phyloP scores from a whole-genome alignment of 2,797 vertebrate species.

The Prionace glauca region DNA sequence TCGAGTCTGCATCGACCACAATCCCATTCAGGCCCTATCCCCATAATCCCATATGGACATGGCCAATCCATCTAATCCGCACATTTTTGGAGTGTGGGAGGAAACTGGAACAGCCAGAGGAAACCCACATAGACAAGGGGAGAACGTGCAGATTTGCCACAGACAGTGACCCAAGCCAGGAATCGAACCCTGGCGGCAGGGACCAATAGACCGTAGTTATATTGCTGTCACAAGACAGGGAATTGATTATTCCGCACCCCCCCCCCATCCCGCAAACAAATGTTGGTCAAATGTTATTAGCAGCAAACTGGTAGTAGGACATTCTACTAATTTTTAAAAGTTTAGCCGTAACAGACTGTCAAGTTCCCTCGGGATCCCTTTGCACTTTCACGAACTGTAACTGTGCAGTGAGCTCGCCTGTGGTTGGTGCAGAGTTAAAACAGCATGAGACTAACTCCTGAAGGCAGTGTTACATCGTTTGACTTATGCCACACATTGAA shows the following conservation, averaged over 20 bases:
- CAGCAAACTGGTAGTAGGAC: not conserved
- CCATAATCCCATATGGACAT: too few species aligned
- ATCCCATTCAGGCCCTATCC: too few species aligned
- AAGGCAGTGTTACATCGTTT: not conserved
- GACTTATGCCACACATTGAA: not conserved
- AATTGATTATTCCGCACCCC: not conserved
- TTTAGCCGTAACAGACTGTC: not conserved
- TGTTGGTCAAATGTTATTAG: not conserved
- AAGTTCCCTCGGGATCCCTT: not conserved
- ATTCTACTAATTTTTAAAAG: not conserved
- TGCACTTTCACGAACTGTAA: not conserved
- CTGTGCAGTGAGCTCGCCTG: not conserved
- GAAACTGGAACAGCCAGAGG: too few species aligned
- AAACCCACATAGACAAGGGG: too few species aligned
- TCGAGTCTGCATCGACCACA: too few species aligned
- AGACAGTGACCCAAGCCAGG: too few species aligned
- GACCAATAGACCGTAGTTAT: not conserved
- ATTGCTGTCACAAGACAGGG: not conserved
- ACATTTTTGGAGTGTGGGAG: too few species aligned
- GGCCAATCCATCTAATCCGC: too few species aligned
- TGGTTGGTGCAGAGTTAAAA: not conserved
- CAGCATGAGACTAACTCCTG: not conserved
- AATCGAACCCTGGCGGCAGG: not conserved
- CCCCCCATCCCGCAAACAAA: not conserved
- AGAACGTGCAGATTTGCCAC: too few species aligned